Conservation (phyloP, 2,888 invertebrate genomes). For the Tanaodytes sp. region DNA sequence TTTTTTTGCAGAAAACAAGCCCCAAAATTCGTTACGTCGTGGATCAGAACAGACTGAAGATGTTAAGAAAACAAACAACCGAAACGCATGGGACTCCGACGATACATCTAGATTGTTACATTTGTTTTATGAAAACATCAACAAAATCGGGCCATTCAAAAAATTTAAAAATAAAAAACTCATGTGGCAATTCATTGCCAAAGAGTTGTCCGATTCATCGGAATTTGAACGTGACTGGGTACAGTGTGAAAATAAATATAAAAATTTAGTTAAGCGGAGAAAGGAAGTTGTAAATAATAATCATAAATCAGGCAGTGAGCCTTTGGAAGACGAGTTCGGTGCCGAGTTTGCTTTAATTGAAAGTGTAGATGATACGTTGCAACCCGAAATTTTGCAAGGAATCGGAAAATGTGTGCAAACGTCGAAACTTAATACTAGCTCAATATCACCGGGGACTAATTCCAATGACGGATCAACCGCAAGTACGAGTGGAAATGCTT, state of each 20-base stretch:
- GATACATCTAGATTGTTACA: conserved; percentile 12
- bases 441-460: too few species aligned
- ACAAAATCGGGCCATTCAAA: conserved; percentile 8
- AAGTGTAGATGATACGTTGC: conserved; percentile 8
- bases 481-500: neutral
- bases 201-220: neutral
- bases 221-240: neutral
- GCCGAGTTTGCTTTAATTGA: conserved; percentile 1
- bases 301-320: conserved; percentile 11
- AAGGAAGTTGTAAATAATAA: conserved; percentile 3
- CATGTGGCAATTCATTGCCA: conserved; percentile 3
- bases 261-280: neutral
- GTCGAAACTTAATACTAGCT: neutral
- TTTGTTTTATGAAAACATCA: conserved; percentile 19
- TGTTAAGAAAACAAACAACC: neutral
- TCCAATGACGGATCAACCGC: neutral
- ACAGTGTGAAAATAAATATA: conserved; percentile 14
- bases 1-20: neutral
- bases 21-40: neutral
- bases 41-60: too few species aligned
- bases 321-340: neutral
- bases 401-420: conserved; percentile 3
- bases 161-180: conserved; percentile 19
- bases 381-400: conserved; percentile 1
- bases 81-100: neutral